phyloP scores from a whole-genome alignment of 2,113 vertebrate species.

The Murina feae region DNA sequence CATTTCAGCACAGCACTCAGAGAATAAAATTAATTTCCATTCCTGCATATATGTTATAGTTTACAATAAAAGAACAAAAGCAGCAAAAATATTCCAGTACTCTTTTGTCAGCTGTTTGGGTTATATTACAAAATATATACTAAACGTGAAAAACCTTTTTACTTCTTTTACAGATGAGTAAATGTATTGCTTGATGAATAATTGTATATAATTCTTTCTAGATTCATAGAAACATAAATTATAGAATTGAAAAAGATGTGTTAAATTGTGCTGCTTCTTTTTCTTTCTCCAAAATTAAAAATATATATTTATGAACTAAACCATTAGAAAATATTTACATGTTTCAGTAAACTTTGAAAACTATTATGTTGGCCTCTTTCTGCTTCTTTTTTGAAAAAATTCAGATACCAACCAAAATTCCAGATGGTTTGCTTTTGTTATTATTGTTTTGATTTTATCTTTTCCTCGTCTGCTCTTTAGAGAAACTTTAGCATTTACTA shows the following conservation, averaged over 20 bases:
- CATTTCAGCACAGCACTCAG: not conserved
- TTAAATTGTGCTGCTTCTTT: not conserved
- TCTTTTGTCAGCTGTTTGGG: not conserved
- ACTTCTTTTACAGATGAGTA: not conserved
- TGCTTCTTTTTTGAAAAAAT: not conserved
- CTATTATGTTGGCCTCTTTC: not conserved
- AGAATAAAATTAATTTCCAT: slow-evolving; percentile 27
- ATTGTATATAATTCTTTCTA: not conserved
- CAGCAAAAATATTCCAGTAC: not conserved
- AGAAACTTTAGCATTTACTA: not conserved
- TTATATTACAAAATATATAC: not conserved
- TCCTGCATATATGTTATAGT: not conserved
- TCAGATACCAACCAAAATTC: not conserved
- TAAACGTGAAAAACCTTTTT: not conserved
- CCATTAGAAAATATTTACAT: not conserved
- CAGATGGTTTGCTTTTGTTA: not conserved
- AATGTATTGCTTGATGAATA: not conserved
- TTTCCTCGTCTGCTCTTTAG: not conserved
- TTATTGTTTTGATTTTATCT: not conserved
- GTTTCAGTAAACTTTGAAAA: slow-evolving; percentile 19
- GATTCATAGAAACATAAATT: not conserved
- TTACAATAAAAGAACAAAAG: not conserved
- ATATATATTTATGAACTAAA: not conserved
- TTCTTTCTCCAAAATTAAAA: not conserved
- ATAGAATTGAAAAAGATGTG: not conserved